Percentiles rank a stretch among this genome's conserved stretches.
Evolutionary conservation across 1,140 invertebrate species (phyloP).

Genomic region (Aporrectodea caliginosa): DNA sequence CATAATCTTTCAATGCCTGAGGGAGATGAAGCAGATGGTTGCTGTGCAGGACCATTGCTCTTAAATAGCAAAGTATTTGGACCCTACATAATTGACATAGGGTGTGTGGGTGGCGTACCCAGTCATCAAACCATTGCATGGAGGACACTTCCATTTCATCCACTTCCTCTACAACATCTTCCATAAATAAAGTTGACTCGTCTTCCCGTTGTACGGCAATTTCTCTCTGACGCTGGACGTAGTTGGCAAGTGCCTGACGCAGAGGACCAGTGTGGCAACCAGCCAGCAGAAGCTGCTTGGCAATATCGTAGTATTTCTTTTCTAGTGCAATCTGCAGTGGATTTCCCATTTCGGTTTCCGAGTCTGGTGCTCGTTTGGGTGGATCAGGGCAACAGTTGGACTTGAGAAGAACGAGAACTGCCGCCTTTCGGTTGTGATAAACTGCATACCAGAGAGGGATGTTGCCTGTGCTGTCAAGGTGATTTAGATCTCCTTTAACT

Average conservation of each 20-base stretch:
- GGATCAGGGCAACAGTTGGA: constrained; percentile 42
- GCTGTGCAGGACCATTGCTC: neutral
- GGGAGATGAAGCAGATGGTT: neutral
- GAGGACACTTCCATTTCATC: neutral
- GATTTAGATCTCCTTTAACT: constrained; percentile 41
- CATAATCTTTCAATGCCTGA: neutral
- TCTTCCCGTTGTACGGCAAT: neutral
- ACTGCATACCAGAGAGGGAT: constrained; percentile 47
- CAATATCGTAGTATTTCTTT: constrained; percentile 19
- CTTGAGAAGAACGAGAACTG: constrained; percentile 41
- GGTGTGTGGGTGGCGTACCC: neutral
- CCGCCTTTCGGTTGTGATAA: constrained; percentile 38
- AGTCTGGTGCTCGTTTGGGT: neutral
- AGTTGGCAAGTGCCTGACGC: constrained; percentile 4
- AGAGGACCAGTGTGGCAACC: constrained; percentile 20
- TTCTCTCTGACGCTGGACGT: neutral
- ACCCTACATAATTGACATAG: neutral
- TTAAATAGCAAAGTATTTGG: neutral
- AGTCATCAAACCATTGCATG: neutral
- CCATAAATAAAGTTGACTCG: neutral
- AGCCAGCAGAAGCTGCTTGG: constrained; percentile 30
- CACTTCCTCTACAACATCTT: neutral
- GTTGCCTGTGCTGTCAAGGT: constrained; percentile 35
- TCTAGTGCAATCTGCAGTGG: constrained; percentile 25
- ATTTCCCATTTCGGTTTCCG: neutral